Percentiles rank a stretch among this genome's conserved stretches.
Evolutionary conservation across 2,113 vertebrate species (phyloP).

Genomic region (Nothoprocta pentlandii): DNA sequence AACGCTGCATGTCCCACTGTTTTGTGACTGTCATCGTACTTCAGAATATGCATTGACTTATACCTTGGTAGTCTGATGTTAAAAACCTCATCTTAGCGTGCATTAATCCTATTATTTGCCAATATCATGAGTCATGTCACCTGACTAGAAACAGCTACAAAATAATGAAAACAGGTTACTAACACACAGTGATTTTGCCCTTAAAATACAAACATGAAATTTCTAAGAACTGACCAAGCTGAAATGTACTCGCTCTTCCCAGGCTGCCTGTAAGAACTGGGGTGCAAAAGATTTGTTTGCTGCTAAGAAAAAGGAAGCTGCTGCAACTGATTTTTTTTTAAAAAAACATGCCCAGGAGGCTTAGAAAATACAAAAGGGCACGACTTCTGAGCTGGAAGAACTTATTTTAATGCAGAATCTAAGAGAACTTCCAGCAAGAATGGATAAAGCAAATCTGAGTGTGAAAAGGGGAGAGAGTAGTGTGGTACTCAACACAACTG

Average conservation of each 20-base stretch:
- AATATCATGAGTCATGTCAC: not conserved
- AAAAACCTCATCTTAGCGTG: not conserved
- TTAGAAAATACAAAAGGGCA: not conserved
- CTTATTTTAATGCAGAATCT: not conserved
- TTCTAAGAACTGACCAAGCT: not conserved
- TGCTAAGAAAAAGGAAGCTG: not conserved
- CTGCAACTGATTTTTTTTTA: not conserved
- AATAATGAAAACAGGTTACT: not conserved
- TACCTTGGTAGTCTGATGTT: not conserved
- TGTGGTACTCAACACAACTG: too few relatives aligned
- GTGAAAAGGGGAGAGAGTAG: not conserved
- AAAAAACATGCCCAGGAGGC: not conserved
- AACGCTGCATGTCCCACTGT: not conserved
- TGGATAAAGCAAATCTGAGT: not conserved
- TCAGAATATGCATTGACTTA: not conserved
- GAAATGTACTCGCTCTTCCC: not conserved
- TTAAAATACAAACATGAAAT: not conserved
- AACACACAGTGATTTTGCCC: not conserved
- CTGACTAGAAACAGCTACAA: not conserved
- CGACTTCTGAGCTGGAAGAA: not conserved
- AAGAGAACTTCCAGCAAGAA: not conserved
- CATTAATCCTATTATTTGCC: not conserved
- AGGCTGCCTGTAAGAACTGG: not conserved
- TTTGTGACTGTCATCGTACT: not conserved
- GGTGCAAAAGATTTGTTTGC: not conserved